phyloP scores from a whole-genome alignment of 2,113 vertebrate species.

The Trachemys scripta region DNA sequence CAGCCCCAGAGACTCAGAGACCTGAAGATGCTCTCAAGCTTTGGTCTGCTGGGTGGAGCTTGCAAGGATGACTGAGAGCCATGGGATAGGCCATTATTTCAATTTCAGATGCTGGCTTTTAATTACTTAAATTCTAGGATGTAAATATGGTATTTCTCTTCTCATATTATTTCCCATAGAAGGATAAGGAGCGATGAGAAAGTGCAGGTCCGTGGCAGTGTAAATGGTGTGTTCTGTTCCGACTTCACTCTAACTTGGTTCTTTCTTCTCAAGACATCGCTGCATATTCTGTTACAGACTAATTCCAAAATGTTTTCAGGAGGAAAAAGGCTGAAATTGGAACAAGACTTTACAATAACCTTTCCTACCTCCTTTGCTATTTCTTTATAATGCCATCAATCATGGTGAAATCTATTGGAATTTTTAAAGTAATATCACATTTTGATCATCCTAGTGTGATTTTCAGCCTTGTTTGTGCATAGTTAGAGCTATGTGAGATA shows the following conservation, averaged over 20 bases:
- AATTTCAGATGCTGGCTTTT: background rate
- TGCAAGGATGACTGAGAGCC: background rate
- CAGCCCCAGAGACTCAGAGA: conserved; percentile 16
- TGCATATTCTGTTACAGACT: background rate
- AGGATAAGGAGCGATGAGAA: background rate
- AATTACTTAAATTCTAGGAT: conserved; percentile 25
- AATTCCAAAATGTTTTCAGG: background rate
- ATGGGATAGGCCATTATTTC: conserved; percentile 28
- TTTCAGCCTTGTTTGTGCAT: background rate
- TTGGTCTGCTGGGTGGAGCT: conserved; percentile 31
- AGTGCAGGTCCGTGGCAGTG: conserved; percentile 1
- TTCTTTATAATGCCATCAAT: background rate
- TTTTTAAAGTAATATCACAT: conserved; percentile 5
- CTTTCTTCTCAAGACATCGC: background rate
- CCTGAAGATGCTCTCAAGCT: background rate
- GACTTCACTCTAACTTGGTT: background rate
- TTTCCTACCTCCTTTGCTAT: background rate
- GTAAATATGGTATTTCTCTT: conserved; percentile 32
- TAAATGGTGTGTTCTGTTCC: conserved; percentile 8
- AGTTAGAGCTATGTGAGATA: background rate
- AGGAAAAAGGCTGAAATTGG: background rate
- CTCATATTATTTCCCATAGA: background rate
- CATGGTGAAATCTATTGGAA: conserved; percentile 4
- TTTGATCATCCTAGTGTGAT: background rate
- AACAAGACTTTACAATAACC: background rate